phyloP scores from a whole-genome alignment of 2,113 vertebrate genomes.

The Sinosuthora webbiana region DNA sequence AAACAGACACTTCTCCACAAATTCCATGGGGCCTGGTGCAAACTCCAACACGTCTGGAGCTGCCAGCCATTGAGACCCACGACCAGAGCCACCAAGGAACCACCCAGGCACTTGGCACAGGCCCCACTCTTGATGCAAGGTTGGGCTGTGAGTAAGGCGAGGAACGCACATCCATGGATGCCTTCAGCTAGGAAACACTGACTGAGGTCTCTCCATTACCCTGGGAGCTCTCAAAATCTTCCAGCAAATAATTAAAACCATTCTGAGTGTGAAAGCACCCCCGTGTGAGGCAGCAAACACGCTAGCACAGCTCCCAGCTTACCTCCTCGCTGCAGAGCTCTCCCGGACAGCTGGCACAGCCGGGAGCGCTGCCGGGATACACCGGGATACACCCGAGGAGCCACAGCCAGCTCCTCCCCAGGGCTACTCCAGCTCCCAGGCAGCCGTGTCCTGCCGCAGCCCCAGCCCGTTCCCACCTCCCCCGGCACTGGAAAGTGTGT shows the following conservation, averaged over 20 bases:
- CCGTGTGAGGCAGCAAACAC: neutral
- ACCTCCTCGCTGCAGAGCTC: neutral
- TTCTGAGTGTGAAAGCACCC: neutral
- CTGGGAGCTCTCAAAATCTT: constrained; percentile 10
- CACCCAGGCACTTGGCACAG: constrained; percentile 27
- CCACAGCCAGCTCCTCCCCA: neutral
- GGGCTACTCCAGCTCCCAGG: accelerated
- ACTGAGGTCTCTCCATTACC: constrained; percentile 1
- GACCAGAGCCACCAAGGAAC: constrained; percentile 29
- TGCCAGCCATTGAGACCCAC: neutral
- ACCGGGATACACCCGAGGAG: neutral
- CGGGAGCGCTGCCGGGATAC: accelerated
- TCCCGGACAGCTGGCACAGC: neutral
- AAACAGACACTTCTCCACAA: neutral
- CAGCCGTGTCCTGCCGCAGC: neutral
- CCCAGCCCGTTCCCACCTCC: neutral
- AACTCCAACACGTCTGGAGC: neutral
- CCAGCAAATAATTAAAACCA: constrained; percentile 32
- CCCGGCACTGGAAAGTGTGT: neutral
- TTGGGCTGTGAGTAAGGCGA: neutral
- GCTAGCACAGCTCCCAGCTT: neutral
- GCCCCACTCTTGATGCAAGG: neutral
- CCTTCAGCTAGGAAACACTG: constrained; percentile 49
- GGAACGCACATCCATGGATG: neutral
- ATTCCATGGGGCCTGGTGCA: neutral